Conservation (phyloP, 2,797 vertebrate species). For the Vultur gryphus region DNA sequence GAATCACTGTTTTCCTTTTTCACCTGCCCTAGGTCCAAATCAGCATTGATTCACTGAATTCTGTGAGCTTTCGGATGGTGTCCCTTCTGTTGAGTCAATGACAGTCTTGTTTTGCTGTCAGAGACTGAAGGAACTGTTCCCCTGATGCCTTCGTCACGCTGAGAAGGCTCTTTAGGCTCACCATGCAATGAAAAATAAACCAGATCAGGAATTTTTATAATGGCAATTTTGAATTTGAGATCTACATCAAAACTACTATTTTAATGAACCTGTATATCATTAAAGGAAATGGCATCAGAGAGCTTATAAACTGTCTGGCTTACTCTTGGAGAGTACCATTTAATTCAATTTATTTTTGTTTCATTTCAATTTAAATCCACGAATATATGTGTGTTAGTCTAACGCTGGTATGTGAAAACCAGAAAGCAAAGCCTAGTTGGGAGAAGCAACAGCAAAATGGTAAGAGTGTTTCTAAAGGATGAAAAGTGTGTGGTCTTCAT, state of each 20-base stretch:
- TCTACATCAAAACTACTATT: not conserved
- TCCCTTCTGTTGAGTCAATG: not conserved
- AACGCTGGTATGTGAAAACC: not conserved
- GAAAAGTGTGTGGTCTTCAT: constrained; percentile 57
- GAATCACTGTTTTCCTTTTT: not conserved
- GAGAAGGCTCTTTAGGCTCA: not conserved
- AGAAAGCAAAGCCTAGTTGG: not conserved
- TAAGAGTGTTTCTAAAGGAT: constrained; percentile 10
- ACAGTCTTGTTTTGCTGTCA: not conserved
- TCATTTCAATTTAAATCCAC: not conserved
- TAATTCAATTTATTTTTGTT: not conserved
- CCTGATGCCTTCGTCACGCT: not conserved
- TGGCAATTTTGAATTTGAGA: not conserved
- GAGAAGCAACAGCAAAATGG: constrained; percentile 18
- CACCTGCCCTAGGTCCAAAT: not conserved
- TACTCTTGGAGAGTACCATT: not conserved
- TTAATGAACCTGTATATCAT: not conserved
- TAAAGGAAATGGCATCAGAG: not conserved
- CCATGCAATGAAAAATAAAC: not conserved
- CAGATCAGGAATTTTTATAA: not conserved
- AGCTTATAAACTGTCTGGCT: not conserved
- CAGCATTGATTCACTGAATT: not conserved
- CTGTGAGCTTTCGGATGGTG: not conserved
- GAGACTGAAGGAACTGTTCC: not conserved
- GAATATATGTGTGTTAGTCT: not conserved